These are phyloP conservation scores for Corythaixoides concolor DNA, from an alignment of 2,113 vertebrate species.

Conservation along the genomic window DNA sequence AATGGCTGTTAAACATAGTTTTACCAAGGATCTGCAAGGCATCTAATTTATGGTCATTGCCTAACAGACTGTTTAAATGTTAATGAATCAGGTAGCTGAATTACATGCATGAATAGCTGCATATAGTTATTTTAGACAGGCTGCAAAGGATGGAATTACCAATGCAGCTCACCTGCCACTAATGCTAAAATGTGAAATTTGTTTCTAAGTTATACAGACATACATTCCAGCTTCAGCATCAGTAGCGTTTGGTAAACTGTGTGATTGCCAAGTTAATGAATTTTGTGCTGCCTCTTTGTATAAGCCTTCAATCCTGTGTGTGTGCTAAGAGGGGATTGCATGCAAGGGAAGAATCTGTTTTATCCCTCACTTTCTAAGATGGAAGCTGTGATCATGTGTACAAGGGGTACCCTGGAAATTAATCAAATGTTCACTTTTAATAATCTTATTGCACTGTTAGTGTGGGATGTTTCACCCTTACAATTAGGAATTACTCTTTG, in stretches of 20 bases:
- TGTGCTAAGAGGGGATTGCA: not conserved
- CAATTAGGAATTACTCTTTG: not conserved
- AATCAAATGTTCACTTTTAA: not conserved
- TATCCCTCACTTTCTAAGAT: not conserved
- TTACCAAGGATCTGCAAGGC: slow-evolving; percentile 9
- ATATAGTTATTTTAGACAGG: slow-evolving; percentile 27
- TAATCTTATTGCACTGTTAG: not conserved
- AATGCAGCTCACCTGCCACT: slow-evolving; percentile 16
- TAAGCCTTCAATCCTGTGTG: slow-evolving; percentile 1
- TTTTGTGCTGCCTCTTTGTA: not conserved
- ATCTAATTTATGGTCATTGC: slow-evolving; percentile 47
- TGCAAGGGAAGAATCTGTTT: not conserved
- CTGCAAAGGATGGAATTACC: slow-evolving; percentile 23
- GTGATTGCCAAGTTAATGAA: not conserved
- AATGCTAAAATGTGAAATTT: slow-evolving; percentile 40
- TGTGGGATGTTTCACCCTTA: not conserved
- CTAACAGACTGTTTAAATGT: slow-evolving; percentile 49
- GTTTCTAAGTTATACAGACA: not conserved
- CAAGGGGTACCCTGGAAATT: not conserved
- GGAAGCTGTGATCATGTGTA: not conserved
- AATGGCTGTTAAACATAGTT: not conserved
- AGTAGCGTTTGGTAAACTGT: not conserved
- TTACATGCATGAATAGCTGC: slow-evolving; percentile 49
- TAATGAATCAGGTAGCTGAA: slow-evolving; percentile 59
- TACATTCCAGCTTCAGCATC: not conserved